Base-by-base conservation (phyloP, 2,113 vertebrate species). In the Amphilophus citrinellus region DNA sequence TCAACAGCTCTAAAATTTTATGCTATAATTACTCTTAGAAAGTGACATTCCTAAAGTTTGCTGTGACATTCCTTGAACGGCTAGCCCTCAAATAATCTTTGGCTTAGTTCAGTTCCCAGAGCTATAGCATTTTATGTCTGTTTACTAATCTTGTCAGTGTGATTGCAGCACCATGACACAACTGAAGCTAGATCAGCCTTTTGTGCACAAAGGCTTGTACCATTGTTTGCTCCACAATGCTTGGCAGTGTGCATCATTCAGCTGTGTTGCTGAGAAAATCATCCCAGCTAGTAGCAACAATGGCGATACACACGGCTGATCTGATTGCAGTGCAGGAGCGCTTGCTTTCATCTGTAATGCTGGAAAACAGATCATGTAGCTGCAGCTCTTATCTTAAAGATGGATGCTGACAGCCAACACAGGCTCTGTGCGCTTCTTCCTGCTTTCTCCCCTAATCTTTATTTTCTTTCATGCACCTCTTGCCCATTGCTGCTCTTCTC, bases 171-270 rank as follows among this genome's bases (percentile, higher is more conserved):
- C 56, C 81, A 56, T 89, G 91, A 91, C 79, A 77, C 87, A 58
- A 75, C 85, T 80, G 58, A 88, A 77, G 68, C 87, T 65, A 88
- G 86, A 92, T 92, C 86, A 88, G 89, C 44, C 84, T 24, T 83
- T 93, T 93, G 89, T 91, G 82, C 76, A 82, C 83, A 60, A 59
- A 86, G 86, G 82, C 84, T 91, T 91, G 91, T 90, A 91, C 79
- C 76, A 92, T 89, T 91, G 86, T 93, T 91, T 89, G 83, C 85
- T 88, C 75, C 89, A 93, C 90, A 94, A 92, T 92, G 88, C 82
- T 84, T 90, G 88, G 88, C 89, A 88, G 65, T 82, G 83, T 75
- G 68, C 77, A 76, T 77, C 90, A 50, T 87, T 91, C 83, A 77
- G 80, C 85, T 68, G 85, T 56, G 77, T 61, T 80, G 81, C 82